Evolutionary conservation across 1,140 invertebrate species (phyloP), one percentile per base, ranked within the genome.

Genomic region (Chionoecetes opilio): DNA sequence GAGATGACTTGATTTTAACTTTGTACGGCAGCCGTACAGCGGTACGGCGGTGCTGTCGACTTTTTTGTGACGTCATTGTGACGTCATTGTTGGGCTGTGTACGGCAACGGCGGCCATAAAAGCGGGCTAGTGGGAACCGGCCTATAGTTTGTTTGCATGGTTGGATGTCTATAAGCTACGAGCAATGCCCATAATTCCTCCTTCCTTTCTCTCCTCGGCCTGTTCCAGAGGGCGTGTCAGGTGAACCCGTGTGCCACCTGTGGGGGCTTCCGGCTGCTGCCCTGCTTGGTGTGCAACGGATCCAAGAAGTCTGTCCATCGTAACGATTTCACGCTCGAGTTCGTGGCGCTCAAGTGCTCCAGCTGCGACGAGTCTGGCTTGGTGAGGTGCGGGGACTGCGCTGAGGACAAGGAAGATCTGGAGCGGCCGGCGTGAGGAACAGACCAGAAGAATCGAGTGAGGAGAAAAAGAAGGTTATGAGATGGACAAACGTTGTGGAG

Each of bases 291-390:
- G 87, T 99, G 99, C 97, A 99, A 98, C 96, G 99, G 99, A 8
- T 99, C 99, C 96, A 99, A 99, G 97, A 99, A 99, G 97, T 99
- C 99, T 6, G 98, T 99, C 2, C 98, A 99, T 97, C 97, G 99
- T 95, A 99, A 99, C 97, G 98, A 99, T 96, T 99, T 99, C 97
- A 99, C 99, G 0, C 98, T 98, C 26, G 99, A 99, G 97, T 99
- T 99, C 97, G 98, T 99, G 85, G 98, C 99, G 0, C 97, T 99
- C n/a, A 99, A 99, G 96, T 99, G 99, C 97, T 99, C 99, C 98
- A 98, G 99, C 96, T 99, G 99, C 97, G 98, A 99, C 96, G 99
- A 99, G 97, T 99, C 99, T 17, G 99, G 99, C 46, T 97, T 99
- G 14, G 98, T 99, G 5, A 98, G 98, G 95, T 99, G 99, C 97